Evolutionary conservation across 2,888 invertebrate species (phyloP), one percentile per base, ranked within the genome.

Genomic region (Gonocerus acuteangulatus): DNA sequence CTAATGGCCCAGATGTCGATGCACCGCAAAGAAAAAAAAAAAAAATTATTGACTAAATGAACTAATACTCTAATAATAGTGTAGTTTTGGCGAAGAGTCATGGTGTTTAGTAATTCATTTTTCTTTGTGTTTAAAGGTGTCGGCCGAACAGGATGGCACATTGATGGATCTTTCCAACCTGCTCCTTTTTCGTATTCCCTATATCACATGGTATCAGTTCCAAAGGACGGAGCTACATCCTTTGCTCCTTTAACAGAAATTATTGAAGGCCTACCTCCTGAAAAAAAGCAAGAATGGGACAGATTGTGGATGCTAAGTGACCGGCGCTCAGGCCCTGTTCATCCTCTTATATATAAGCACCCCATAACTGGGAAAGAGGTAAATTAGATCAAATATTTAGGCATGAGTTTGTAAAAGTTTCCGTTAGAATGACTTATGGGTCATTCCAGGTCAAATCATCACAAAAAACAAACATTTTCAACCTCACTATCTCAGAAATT

Each of bases 91-190:
- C n/a, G n/a, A n/a, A n/a, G n/a, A n/a, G n/a, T n/a, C n/a, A n/a
- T n/a, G n/a, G n/a, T n/a, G n/a, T n/a, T n/a, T n/a, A n/a, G n/a
- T n/a, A n/a, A n/a, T n/a, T n/a, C n/a, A n/a, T n/a, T n/a, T n/a
- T n/a, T n/a, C n/a, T n/a, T n/a, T n/a, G n/a, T 27, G 27, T 27
- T 19, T 48, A 18, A 36, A 71, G 71, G 70, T 27, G 71, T 71
- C 52, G 71, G 71, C 7, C 63, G 70, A 48, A 70, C 71, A 1
- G 71, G 71, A 11, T 71, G 71, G 71, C 71, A 71, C 48, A 71
- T 71, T n/a, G 71, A 71, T 63, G 71, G 71, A 2, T 70, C 71
- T 18, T 70, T 71, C 57, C 71, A 71, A 52, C 67, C 68, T 11
- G 68, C 69, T 9, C 71, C 71, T 4, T 71, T 70, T 62, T 64